A percentile compares a stretch with the other conserved stretches of the same genome.
phyloP scores from a whole-genome alignment of 2,888 invertebrate species.

The Philonicus albiceps region DNA sequence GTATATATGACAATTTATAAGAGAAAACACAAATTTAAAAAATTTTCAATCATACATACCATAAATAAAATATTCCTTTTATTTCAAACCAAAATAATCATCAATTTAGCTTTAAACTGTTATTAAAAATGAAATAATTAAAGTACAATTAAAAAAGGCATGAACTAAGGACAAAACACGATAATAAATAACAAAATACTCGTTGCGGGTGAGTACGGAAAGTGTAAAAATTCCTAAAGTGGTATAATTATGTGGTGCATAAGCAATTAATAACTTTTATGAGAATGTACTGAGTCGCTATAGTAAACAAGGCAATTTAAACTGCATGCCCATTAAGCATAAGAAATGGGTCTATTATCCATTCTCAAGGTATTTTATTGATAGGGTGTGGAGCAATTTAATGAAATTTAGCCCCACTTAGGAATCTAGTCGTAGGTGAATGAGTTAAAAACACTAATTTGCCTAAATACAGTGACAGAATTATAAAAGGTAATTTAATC shows the following conservation, averaged over 20 bases:
- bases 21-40: too few relatives aligned
- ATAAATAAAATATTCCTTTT: too few relatives aligned
- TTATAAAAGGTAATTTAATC: neutral
- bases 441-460: neutral
- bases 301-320: neutral
- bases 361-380: neutral
- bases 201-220: neutral
- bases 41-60: too few relatives aligned
- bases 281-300: neutral
- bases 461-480: neutral
- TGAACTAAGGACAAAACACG: neutral
- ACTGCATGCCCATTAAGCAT: neutral
- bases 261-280: neutral
- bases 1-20: too few relatives aligned
- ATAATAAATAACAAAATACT: neutral
- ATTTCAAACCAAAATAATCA: neutral
- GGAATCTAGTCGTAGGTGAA: neutral
- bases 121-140: neutral
- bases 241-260: neutral
- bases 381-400: constrained; percentile 12
- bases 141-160: neutral
- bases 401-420: neutral
- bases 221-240: neutral
- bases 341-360: neutral
- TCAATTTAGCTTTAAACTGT: neutral